A percentile compares a stretch with the other conserved stretches of the same genome.
Conservation (phyloP, 2,113 vertebrate genomes). For the Oplegnathus fasciatus region DNA sequence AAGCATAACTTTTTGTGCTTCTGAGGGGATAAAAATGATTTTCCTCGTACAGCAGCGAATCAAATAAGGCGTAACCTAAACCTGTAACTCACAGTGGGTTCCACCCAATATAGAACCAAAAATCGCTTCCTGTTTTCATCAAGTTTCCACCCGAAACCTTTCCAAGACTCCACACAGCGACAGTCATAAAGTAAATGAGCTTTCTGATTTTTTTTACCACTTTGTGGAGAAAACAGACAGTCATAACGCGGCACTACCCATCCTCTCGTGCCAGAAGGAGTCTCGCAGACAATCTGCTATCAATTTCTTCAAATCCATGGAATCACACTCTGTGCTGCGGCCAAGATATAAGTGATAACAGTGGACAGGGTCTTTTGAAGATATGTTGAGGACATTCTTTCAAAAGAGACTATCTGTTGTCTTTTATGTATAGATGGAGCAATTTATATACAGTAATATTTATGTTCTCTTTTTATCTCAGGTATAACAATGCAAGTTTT, state of each 20-base stretch:
- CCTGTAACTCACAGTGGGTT: slow-evolving; percentile 57
- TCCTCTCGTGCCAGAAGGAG: slow-evolving; percentile 85
- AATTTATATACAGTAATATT: slow-evolving; percentile 82
- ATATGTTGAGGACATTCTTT: slow-evolving; percentile 87
- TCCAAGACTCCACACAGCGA: slow-evolving; percentile 85
- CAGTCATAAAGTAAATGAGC: slow-evolving; percentile 86
- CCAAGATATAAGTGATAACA: slow-evolving; percentile 95
- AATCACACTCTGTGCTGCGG: slow-evolving; percentile 87
- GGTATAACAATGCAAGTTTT: slow-evolving; percentile 64
- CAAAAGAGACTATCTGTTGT: slow-evolving; percentile 85
- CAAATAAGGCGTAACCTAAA: slow-evolving; percentile 82
- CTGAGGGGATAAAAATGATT: slow-evolving; percentile 19
- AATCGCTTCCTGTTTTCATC: slow-evolving; percentile 84
- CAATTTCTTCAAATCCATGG: slow-evolving; percentile 90
- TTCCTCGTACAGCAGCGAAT: slow-evolving; percentile 21
- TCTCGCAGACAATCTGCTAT: slow-evolving; percentile 90
- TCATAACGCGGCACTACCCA: slow-evolving; percentile 87
- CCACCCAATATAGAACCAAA: slow-evolving; percentile 77
- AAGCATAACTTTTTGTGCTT: not conserved
- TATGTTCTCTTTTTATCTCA: slow-evolving; percentile 62
- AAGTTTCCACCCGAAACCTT: slow-evolving; percentile 83
- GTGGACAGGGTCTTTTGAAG: slow-evolving; percentile 90
- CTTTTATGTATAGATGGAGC: slow-evolving; percentile 81
- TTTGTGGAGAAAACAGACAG: slow-evolving; percentile 89
- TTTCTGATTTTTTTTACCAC: slow-evolving; percentile 88